phyloP scores from a whole-genome alignment of 2,888 invertebrate species.

The Lasioglossum lativentre region DNA sequence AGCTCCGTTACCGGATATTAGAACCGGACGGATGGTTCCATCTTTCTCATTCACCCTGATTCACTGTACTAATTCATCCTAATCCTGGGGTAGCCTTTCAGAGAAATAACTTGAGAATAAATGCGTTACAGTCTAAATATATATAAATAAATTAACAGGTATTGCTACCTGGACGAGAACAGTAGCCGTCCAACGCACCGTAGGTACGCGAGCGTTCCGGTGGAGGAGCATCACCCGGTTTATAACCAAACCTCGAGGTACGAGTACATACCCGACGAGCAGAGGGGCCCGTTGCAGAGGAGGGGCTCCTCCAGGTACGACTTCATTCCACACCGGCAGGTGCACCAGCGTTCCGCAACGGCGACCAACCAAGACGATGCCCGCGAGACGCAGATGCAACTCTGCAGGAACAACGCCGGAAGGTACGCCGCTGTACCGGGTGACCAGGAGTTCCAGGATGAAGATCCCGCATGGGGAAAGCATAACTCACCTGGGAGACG shows the following conservation, averaged over 20 bases:
- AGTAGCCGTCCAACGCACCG: conserved; percentile 60
- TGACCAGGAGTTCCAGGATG: conserved; percentile 72
- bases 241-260: conserved; percentile 75
- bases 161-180: conserved; percentile 76
- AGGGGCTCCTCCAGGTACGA: conserved; percentile 76
- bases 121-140: no score
- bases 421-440: conserved; percentile 76
- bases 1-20: neutral
- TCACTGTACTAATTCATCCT: no score
- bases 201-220: conserved; percentile 76
- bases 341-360: conserved; percentile 74
- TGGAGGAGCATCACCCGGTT: conserved; percentile 67
- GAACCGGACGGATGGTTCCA: no score
- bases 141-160: conserved; percentile 66
- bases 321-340: conserved; percentile 76
- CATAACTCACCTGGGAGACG: conserved; percentile 57
- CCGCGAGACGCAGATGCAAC: conserved; percentile 66
- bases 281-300: conserved; percentile 69
- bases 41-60: no score
- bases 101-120: neutral
- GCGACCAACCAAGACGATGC: conserved; percentile 75
- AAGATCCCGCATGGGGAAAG: conserved; percentile 60
- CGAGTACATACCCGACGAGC: conserved; percentile 79
- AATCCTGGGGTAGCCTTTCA: no score
- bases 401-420: conserved; percentile 69